Evolutionary conservation across 2,888 invertebrate genomes (phyloP), one percentile per base, ranked within the genome.

Genomic region (Amphiduros pacificus): DNA sequence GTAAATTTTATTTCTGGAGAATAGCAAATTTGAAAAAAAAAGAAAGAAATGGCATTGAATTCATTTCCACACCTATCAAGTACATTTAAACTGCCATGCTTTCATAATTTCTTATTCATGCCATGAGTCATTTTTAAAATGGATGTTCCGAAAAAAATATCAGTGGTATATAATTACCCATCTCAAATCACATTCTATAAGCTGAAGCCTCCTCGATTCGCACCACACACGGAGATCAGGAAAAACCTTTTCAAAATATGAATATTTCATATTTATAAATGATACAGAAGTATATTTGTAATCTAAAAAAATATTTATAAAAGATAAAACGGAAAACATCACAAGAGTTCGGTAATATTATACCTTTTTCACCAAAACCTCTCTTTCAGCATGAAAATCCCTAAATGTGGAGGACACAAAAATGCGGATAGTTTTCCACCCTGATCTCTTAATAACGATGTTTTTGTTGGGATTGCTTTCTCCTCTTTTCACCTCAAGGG

Each of bases 381-480:
- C 80, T 61, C 81, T 73, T 61, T 81, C 81, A 56, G 69, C 72
- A 66, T 76, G 78, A 61, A 82, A 82, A 64, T 81, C 81, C 57
- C 74, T 78, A 65, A 81, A 81, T 20, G 81, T 81, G 61, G 80
- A 80, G 1, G 80, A 81, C 14, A 81, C 79, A 71, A 81, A 81
- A n/a, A 81, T 71, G 20, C 78, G 67, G 9, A 81, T 71, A 55
- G 77, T 77, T 58, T 72, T 74, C 78, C 78, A 80, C 31, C 73
- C 76, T 31, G 62, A 55, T n/a, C 69, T 36, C 48, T 63, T 29
- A 22, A 63, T 55, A n/a, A 67, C 60, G 6, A 50, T 11, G 24
- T 53, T 27, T 29, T 44, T 50, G 28, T 24, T 26, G 27, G 28
- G 11, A 49, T 31, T n/a, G n/a, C 27, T 29, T 41, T 40, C 48